Conservation (phyloP, 2,797 vertebrate species). For the Valencia hispanica region DNA sequence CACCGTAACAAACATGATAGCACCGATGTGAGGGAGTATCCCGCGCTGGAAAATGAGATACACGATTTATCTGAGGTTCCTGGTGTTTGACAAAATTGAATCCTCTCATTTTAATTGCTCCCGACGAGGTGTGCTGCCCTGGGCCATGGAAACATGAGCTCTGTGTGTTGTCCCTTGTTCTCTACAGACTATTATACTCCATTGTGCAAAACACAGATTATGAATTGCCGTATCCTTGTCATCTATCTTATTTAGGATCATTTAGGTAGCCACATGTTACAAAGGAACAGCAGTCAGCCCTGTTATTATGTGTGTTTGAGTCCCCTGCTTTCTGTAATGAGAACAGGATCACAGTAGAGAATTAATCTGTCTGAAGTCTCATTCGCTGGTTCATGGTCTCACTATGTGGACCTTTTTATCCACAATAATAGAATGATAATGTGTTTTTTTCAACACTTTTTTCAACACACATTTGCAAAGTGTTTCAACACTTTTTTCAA, state of each 20-base stretch:
- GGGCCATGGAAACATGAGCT: constrained; percentile 73
- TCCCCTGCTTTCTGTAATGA: constrained; percentile 68
- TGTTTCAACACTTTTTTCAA: not conserved
- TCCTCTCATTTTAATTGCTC: constrained; percentile 87
- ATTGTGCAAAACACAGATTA: constrained; percentile 82
- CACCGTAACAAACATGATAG: constrained; percentile 79
- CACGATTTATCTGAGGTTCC: constrained; percentile 83
- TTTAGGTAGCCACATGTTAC: constrained; percentile 78
- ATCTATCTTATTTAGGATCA: constrained; percentile 80
- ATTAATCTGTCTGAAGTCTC: constrained; percentile 70
- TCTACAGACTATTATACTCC: constrained; percentile 73
- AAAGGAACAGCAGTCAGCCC: constrained; percentile 73
- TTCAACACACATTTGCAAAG: not conserved
- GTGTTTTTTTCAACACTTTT: constrained; percentile 17
- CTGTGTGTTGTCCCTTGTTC: constrained; percentile 71
- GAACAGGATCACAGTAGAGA: constrained; percentile 71
- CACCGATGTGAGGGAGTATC: constrained; percentile 65
- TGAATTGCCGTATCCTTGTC: constrained; percentile 76
- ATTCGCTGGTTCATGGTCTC: constrained; percentile 60
- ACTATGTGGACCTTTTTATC: constrained; percentile 35
- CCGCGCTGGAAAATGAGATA: constrained; percentile 81
- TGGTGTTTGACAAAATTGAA: constrained; percentile 86
- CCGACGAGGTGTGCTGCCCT: constrained; percentile 80
- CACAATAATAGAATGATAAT: constrained; percentile 23
- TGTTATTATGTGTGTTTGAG: constrained; percentile 73